These are phyloP conservation scores for Marasmarcha lunaedactyla DNA, from an alignment of 2,888 invertebrate genomes.

Conservation along the genomic window DNA sequence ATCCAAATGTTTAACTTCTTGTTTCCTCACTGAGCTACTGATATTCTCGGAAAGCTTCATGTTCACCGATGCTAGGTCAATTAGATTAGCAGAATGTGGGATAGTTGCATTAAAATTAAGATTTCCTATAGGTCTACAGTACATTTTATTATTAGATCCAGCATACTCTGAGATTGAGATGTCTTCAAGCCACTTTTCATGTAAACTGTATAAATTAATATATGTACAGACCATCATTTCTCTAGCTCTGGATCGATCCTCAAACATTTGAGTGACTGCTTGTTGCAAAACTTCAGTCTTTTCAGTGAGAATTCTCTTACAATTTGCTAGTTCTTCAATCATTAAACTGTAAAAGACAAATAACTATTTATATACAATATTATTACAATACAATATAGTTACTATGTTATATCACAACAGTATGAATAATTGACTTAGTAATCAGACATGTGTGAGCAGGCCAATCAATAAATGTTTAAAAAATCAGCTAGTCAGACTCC, in stretches of 20 bases:
- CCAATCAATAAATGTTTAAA: too few relatives aligned
- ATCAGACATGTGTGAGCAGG: not conserved
- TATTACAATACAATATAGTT: slow-evolving; percentile 4
- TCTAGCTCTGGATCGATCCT: slow-evolving; percentile 75
- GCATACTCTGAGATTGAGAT: slow-evolving; percentile 51
- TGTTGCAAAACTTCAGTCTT: slow-evolving; percentile 78
- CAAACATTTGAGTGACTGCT: slow-evolving; percentile 75
- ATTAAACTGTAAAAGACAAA: slow-evolving; percentile 75
- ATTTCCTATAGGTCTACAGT: slow-evolving; percentile 58
- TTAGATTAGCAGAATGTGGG: slow-evolving; percentile 70
- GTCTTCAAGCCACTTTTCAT: slow-evolving; percentile 58
- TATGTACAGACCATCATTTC: slow-evolving; percentile 74
- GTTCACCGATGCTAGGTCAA: slow-evolving; percentile 74
- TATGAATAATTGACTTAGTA: slow-evolving; percentile 1
- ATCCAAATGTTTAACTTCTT: slow-evolving; percentile 49
- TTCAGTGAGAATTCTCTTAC: slow-evolving; percentile 83
- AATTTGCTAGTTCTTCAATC: slow-evolving; percentile 91
- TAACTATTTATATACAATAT: not conserved
- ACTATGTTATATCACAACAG: too few relatives aligned
- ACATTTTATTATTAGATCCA: slow-evolving; percentile 37
- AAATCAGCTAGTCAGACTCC: too few relatives aligned
- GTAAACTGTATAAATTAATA: slow-evolving; percentile 66
- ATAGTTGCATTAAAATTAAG: slow-evolving; percentile 54
- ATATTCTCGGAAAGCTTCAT: slow-evolving; percentile 74
- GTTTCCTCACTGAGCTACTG: slow-evolving; percentile 50